These are phyloP conservation scores for Paedocypris micromegethes DNA, from an alignment of 2,797 vertebrate species.

Conservation along the genomic window DNA sequence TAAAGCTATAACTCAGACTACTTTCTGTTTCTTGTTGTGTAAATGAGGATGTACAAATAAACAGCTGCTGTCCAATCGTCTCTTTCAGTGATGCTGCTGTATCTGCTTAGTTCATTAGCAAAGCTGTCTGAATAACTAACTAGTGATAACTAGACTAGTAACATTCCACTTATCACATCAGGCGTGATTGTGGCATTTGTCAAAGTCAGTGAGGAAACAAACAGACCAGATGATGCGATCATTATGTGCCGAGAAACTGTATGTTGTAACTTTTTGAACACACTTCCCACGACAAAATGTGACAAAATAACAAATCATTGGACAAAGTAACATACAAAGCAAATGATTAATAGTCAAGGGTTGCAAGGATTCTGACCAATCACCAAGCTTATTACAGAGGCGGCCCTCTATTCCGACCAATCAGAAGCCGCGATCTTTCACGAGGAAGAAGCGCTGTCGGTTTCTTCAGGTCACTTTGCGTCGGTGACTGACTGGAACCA, in stretches of 20 bases:
- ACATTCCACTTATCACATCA: too few relatives aligned
- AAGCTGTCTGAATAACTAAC: too few relatives aligned
- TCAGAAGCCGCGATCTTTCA: constrained; percentile 9
- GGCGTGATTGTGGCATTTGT: too few relatives aligned
- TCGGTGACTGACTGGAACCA: constrained; percentile 38
- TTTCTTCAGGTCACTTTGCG: neutral
- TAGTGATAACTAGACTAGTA: too few relatives aligned
- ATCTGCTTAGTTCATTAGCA: too few relatives aligned
- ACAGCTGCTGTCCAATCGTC: constrained; percentile 46
- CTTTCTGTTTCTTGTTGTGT: constrained; percentile 36
- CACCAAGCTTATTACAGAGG: constrained; percentile 30
- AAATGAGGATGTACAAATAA: constrained; percentile 53
- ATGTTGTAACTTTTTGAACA: neutral
- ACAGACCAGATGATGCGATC: neutral
- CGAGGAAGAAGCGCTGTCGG: neutral
- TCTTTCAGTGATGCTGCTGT: neutral
- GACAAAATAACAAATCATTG: too few relatives aligned
- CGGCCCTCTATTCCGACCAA: constrained; percentile 40
- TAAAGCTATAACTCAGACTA: constrained; percentile 30
- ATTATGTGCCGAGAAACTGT: neutral
- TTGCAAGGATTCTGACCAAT: constrained; percentile 32
- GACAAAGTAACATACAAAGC: too few relatives aligned
- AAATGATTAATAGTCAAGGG: too few relatives aligned
- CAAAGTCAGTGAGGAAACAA: neutral
- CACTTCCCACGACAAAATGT: too few relatives aligned